phyloP scores from a whole-genome alignment of 2,113 vertebrate species.

The Rhynchomys soricoides region DNA sequence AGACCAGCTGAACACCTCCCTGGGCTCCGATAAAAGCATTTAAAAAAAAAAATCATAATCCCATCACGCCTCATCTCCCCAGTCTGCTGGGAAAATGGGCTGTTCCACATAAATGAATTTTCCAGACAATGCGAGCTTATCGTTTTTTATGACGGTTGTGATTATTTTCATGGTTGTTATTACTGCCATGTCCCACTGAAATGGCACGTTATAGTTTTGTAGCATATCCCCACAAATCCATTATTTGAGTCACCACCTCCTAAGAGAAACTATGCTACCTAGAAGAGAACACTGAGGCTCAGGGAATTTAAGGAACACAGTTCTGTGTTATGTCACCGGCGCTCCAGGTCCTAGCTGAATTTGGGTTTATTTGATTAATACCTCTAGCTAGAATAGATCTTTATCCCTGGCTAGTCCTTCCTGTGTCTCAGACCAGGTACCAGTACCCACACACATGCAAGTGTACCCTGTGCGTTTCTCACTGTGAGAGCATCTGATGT shows the following conservation, averaged over 20 bases:
- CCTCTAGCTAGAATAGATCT: not conserved
- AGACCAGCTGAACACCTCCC: conserved; percentile 50
- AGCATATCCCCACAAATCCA: not conserved
- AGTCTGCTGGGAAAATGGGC: conserved; percentile 64
- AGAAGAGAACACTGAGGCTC: not conserved
- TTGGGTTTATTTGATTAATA: not conserved
- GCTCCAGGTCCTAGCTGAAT: not conserved
- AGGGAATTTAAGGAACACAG: not conserved
- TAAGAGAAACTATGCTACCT: not conserved
- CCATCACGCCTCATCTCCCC: conserved; percentile 72
- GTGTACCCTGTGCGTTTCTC: not conserved
- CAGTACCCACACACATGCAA: rapidly evolving
- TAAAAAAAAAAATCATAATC: conserved; percentile 46
- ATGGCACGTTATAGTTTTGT: not conserved
- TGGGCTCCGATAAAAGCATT: conserved; percentile 62
- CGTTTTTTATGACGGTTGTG: conserved; percentile 69
- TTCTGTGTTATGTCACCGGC: rapidly evolving
- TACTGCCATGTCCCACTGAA: not conserved
- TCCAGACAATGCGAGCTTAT: conserved; percentile 56
- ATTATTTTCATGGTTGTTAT: conserved; percentile 73
- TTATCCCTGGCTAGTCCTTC: not conserved
- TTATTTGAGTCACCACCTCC: not conserved
- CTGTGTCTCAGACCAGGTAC: not conserved
- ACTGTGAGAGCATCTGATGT: not conserved
- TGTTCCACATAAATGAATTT: conserved; percentile 75